A percentile compares a stretch with the other conserved stretches of the same genome.
Evolutionary conservation across 2,888 invertebrate genomes (phyloP).

Genomic region (Nomada ruficornis): DNA sequence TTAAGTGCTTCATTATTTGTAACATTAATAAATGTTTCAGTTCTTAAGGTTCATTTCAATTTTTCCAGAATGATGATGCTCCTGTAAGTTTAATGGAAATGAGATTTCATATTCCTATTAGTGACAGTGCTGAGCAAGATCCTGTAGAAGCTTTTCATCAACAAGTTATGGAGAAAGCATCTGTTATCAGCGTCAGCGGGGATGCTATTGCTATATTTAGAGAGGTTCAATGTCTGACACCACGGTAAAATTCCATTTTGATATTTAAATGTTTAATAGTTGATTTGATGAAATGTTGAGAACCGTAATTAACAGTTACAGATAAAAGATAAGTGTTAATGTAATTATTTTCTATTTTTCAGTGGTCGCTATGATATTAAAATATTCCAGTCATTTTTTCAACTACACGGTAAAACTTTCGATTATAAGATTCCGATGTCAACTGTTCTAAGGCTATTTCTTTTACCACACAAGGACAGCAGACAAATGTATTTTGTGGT

Average conservation of each 20-base stretch:
- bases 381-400: slow-evolving; percentile 95
- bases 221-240: slow-evolving; percentile 98
- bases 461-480: slow-evolving; percentile 98
- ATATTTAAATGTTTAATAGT: not conserved
- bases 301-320: not conserved
- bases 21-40: not conserved
- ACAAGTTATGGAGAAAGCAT: slow-evolving; percentile 98
- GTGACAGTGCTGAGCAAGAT: slow-evolving; percentile 94
- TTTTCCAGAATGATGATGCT: slow-evolving; percentile 96
- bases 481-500: slow-evolving; percentile 99
- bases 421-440: slow-evolving; percentile 99
- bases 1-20: not conserved
- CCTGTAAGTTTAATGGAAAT: slow-evolving; percentile 98
- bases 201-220: slow-evolving; percentile 98
- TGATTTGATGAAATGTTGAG: not conserved
- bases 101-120: slow-evolving; percentile 98
- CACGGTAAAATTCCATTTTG: slow-evolving; percentile 88
- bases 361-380: slow-evolving; percentile 99
- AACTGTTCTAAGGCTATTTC: slow-evolving; percentile 96
- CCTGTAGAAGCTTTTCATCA: slow-evolving; percentile 98
- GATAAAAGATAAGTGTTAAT: not conserved
- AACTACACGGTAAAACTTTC: slow-evolving; percentile 98
- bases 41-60: slow-evolving; percentile 67
- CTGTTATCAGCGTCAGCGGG: slow-evolving; percentile 98
- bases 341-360: slow-evolving; percentile 84